Evolutionary conservation across 2,113 vertebrate species (phyloP).

Genomic region (Lepidothrix coronata): DNA sequence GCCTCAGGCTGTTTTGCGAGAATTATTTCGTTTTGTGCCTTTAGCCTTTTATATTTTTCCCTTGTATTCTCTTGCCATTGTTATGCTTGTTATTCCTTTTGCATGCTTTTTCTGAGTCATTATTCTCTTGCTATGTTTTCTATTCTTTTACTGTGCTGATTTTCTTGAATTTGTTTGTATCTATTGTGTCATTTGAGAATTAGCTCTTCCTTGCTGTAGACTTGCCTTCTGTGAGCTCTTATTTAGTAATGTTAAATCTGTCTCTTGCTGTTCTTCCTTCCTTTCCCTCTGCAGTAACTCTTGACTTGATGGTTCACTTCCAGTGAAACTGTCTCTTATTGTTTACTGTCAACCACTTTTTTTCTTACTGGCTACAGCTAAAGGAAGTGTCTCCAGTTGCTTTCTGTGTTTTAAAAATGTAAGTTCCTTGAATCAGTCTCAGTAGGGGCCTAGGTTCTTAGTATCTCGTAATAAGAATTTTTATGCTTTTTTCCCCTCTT

Average conservation of each 20-base stretch:
- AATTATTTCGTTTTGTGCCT: neutral
- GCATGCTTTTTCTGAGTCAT: neutral
- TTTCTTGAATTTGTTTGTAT: slow-evolving; percentile 18
- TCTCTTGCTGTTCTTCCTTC: neutral
- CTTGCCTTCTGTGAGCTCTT: neutral
- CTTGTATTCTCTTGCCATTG: neutral
- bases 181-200: slow-evolving; percentile 11
- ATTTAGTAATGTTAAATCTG: neutral
- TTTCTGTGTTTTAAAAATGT: neutral
- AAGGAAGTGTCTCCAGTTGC: neutral
- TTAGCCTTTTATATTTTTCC: neutral
- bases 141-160: neutral
- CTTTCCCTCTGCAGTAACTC: neutral
- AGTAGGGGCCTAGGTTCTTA: neutral
- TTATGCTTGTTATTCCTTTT: neutral
- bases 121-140: neutral
- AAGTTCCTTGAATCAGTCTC: neutral
- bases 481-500: neutral
- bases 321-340: neutral
- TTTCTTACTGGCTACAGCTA: neutral
- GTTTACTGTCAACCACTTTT: neutral
- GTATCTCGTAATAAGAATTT: neutral
- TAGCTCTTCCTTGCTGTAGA: neutral
- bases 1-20: neutral
- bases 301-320: neutral